Evolutionary conservation across 2,113 vertebrate genomes (phyloP).

Genomic region (Arothron firmamentum): DNA sequence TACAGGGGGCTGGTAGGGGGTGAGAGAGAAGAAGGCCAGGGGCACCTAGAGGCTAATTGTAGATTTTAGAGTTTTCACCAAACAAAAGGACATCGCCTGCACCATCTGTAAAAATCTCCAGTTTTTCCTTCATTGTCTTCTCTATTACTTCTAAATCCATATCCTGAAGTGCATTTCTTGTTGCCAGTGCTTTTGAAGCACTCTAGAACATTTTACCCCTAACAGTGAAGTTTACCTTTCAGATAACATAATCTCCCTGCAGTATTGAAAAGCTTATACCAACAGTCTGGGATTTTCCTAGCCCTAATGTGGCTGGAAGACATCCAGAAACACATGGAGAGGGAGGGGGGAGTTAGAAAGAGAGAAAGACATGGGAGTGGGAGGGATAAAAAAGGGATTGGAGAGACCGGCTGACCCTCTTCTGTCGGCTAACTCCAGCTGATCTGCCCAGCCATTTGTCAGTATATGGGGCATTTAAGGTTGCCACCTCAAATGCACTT

Average conservation of each 20-base stretch:
- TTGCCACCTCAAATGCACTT: conserved; percentile 40
- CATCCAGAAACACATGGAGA: conserved; percentile 77
- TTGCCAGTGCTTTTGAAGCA: conserved; percentile 76
- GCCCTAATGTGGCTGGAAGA: conserved; percentile 81
- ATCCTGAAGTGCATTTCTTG: conserved; percentile 62
- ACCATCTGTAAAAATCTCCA: conserved; percentile 63
- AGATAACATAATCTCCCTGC: conserved; percentile 88
- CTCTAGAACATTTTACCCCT: conserved; percentile 76
- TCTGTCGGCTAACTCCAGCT: conserved; percentile 61
- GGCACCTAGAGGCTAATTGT: conserved; percentile 83
- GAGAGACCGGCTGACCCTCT: conserved; percentile 69
- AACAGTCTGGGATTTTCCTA: conserved; percentile 88
- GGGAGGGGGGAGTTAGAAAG: conserved; percentile 32
- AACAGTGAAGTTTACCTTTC: conserved; percentile 88
- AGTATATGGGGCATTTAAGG: conserved; percentile 57
- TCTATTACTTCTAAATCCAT: background rate
- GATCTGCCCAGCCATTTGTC: conserved; percentile 60
- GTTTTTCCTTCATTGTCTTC: conserved; percentile 6
- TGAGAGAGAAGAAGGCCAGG: conserved; percentile 80
- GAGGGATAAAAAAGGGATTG: conserved; percentile 28
- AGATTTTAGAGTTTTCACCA: conserved; percentile 76
- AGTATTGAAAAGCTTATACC: conserved; percentile 87
- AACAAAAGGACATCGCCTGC: conserved; percentile 64
- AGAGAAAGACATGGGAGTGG: conserved; percentile 36
- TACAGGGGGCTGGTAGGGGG: conserved; percentile 77